These are phyloP conservation scores for Drosophila ezoana DNA, from an alignment of 2,888 invertebrate genomes.

Conservation along the genomic window DNA sequence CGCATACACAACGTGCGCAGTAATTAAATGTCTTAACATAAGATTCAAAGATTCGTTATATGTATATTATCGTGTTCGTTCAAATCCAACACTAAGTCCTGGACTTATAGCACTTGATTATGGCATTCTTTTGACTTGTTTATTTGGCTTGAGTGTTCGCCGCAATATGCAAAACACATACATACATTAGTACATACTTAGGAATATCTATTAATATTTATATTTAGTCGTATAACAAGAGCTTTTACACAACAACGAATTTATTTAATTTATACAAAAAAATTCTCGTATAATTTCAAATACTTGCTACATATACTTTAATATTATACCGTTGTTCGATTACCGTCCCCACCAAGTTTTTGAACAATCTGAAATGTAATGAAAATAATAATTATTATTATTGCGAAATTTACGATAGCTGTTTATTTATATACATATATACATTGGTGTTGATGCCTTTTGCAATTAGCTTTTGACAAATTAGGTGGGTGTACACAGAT, in stretches of 20 bases:
- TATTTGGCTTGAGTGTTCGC: not conserved
- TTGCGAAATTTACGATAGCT: not conserved
- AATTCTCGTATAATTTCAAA: slow-evolving; percentile 53
- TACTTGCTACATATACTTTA: slow-evolving; percentile 40
- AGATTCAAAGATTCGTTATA: not conserved
- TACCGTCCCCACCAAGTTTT: slow-evolving; percentile 92
- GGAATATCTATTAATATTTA: slow-evolving; percentile 4
- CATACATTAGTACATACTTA: slow-evolving; percentile 1
- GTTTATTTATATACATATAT: not conserved
- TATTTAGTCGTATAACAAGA: slow-evolving; percentile 33
- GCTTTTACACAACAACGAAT: slow-evolving; percentile 61
- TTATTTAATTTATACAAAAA: slow-evolving; percentile 73
- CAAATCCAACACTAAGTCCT: not conserved
- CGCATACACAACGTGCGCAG: not conserved
- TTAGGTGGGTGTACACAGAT: slow-evolving; percentile 8
- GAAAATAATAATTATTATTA: slow-evolving; percentile 1
- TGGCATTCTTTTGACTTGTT: not conserved
- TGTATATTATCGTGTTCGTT: not conserved
- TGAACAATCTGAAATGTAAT: slow-evolving; percentile 88
- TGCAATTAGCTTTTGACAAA: not conserved
- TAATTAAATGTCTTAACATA: not conserved
- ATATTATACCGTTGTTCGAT: slow-evolving; percentile 91
- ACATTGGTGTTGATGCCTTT: not conserved
- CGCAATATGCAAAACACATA: not conserved
- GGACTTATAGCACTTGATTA: not conserved